Percentiles rank a stretch among this genome's conserved stretches.
Conservation (phyloP, 2,113 vertebrate genomes). For the Silurus glanis region DNA sequence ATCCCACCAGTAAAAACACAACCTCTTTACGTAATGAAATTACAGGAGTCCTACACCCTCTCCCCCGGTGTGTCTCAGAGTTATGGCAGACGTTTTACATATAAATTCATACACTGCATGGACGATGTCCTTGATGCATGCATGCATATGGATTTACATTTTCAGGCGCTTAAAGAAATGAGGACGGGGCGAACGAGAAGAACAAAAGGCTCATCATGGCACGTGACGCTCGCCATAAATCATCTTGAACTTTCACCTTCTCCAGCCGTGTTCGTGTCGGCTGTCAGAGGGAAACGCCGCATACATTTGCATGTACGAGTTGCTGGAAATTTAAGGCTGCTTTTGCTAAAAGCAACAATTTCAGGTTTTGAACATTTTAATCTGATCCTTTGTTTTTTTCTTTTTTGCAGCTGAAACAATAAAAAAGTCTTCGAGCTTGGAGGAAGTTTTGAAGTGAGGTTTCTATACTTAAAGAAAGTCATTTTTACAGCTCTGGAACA, state of each 20-base stretch:
- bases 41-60: slow-evolving; percentile 62
- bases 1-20: slow-evolving; percentile 63
- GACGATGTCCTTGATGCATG: slow-evolving; percentile 66
- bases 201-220: slow-evolving; percentile 64
- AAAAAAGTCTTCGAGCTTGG: no score
- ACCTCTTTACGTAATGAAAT: slow-evolving; percentile 82
- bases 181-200: slow-evolving; percentile 47
- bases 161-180: slow-evolving; percentile 80
- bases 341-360: neutral
- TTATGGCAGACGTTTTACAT: slow-evolving; percentile 75
- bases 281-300: neutral
- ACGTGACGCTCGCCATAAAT: slow-evolving; percentile 81
- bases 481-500: no score
- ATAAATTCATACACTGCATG: slow-evolving; percentile 72
- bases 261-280: neutral
- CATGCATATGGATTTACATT: slow-evolving; percentile 77
- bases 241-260: slow-evolving; percentile 46
- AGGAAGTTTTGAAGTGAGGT: no score
- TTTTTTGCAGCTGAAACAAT: neutral
- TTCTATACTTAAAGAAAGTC: no score
- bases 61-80: slow-evolving; percentile 64
- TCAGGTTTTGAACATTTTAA: neutral
- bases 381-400: neutral
- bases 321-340: neutral
- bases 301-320: neutral